phyloP scores from a whole-genome alignment of 2,888 invertebrate genomes.

The Apoda limacodes region DNA sequence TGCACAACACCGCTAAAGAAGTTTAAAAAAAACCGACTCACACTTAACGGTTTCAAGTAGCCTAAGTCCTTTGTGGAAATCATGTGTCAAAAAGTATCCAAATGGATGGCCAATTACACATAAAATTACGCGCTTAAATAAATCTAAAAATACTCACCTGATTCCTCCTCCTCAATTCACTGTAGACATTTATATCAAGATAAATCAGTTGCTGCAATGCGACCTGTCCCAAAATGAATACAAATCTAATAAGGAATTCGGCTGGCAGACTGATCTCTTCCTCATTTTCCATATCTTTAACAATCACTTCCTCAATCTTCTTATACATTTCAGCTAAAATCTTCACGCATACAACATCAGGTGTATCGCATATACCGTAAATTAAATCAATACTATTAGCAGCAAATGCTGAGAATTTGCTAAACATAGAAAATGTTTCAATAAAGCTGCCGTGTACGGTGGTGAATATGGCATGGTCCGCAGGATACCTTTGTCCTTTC shows the following conservation, averaged over 20 bases:
- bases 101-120: too few relatives aligned
- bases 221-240: slow-evolving; percentile 79
- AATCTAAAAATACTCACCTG: slow-evolving; percentile 31
- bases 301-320: slow-evolving; percentile 46
- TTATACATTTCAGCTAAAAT: slow-evolving; percentile 58
- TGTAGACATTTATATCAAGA: slow-evolving; percentile 85
- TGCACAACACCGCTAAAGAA: too few relatives aligned
- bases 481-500: slow-evolving; percentile 48
- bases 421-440: slow-evolving; percentile 54
- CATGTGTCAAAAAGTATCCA: too few relatives aligned
- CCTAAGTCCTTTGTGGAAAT: too few relatives aligned
- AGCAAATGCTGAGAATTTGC: slow-evolving; percentile 63
- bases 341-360: slow-evolving; percentile 62
- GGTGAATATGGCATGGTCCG: slow-evolving; percentile 43
- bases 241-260: slow-evolving; percentile 61
- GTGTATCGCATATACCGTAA: slow-evolving; percentile 69
- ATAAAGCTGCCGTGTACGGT: slow-evolving; percentile 47
- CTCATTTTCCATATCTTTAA: slow-evolving; percentile 36
- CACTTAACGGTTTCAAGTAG: too few relatives aligned
- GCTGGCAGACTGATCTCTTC: slow-evolving; percentile 42
- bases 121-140: not conserved
- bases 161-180: slow-evolving; percentile 74
- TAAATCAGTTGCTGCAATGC: slow-evolving; percentile 84
- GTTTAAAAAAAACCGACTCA: too few relatives aligned
- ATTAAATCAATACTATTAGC: slow-evolving; percentile 63